These are phyloP conservation scores for Entelurus aequoreus DNA, from an alignment of 2,113 vertebrate genomes.

Conservation along the genomic window DNA sequence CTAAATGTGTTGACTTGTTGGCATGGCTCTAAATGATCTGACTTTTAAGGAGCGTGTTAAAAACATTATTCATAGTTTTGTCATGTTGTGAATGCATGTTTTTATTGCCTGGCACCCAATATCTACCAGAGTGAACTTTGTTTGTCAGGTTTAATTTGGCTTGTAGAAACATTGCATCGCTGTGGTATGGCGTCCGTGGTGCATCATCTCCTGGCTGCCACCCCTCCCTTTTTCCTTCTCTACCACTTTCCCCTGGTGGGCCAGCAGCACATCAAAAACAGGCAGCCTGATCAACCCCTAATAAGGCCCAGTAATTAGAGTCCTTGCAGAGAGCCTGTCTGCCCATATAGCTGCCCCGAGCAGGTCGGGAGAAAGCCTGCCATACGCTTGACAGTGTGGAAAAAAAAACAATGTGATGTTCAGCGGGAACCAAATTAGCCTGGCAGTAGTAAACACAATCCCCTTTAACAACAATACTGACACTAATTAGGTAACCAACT, in stretches of 20 bases:
- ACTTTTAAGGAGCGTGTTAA: not conserved
- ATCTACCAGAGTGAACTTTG: constrained; percentile 48
- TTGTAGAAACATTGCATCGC: constrained; percentile 44
- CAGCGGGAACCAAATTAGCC: constrained; percentile 68
- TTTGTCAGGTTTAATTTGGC: constrained; percentile 63
- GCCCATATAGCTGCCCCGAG: constrained; percentile 55
- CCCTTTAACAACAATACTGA: constrained; percentile 71
- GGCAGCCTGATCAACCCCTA: constrained; percentile 69
- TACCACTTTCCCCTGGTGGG: constrained; percentile 35
- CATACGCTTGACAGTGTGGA: constrained; percentile 70
- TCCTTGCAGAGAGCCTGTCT: constrained; percentile 68
- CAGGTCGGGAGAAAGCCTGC: constrained; percentile 62
- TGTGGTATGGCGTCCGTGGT: constrained; percentile 48
- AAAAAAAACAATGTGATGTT: constrained; percentile 69
- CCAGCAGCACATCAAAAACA: constrained; percentile 53
- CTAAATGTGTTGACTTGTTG: too few species aligned
- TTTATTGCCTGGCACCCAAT: constrained; percentile 40
- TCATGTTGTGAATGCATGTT: constrained; percentile 10
- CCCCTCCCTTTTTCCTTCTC: constrained; percentile 8
- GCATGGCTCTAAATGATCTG: too few species aligned
- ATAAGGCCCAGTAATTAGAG: constrained; percentile 73
- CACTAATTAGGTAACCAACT: constrained; percentile 74
- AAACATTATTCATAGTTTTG: not conserved
- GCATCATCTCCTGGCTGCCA: constrained; percentile 42
- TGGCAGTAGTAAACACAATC: constrained; percentile 71